Evolutionary conservation across 1,140 invertebrate genomes (phyloP), one percentile per base, ranked within the genome.

Genomic region (Anthonomus grandis): DNA sequence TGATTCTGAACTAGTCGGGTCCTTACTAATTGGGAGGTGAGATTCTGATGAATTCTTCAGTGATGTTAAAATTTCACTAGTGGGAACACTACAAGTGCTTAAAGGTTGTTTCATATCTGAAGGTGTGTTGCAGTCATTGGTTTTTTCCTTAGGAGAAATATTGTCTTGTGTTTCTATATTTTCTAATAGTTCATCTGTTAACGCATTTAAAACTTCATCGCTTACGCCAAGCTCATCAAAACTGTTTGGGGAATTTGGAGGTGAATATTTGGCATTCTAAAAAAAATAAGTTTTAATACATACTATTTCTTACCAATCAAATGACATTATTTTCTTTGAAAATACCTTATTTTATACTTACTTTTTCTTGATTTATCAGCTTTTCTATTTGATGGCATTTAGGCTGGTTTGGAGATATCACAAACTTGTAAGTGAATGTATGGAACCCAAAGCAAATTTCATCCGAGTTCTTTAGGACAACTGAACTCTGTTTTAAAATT

Each of bases 391-490:
- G 36, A 47, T 8, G 6, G 3, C n/a, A 38, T 15, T 53, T 34
- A 22, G 34, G 10, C 23, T 18, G 41, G 37, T 13, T 46, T 49
- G 8, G 18, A 39, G 10, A 2, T 24, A 41, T 9, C 13, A 42
- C 9, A 44, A 57, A 50, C 36, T 44, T 41, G n/a, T 50, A 50
- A 19, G 47, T 49, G n/a, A 53, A 54, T 21, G 5, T 38, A 9
- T 31, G 23, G 21, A 38, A 34, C 1, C 45, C 59, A 22, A 64
- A 56, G 17, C 45, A 59, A 10, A 64, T 59, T 24, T 57, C 27
- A 53, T 64, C 62, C 31, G 51, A 46, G 27, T 58, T 15, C 21
- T 52, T 58, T 23, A 64, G 37, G 25, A 47, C 15, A 22, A 24
- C 51, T 15, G 36, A 19, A 10, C 51, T 38, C 12, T 22, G 25